phyloP scores from a whole-genome alignment of 2,888 invertebrate genomes.

The Hetaerina titia region DNA sequence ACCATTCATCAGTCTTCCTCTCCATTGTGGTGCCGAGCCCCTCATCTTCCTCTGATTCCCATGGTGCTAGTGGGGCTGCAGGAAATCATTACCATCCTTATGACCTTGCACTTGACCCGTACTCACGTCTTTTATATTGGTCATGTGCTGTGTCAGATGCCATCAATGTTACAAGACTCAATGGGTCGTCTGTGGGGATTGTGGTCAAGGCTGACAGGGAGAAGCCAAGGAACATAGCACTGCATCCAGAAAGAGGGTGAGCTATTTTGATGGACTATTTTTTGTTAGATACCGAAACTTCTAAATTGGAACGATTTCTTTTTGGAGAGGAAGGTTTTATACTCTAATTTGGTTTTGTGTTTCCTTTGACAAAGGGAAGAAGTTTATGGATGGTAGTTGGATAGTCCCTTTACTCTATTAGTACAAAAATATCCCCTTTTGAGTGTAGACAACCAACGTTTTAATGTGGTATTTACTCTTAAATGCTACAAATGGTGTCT shows the following conservation, averaged over 20 bases:
- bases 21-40: constrained; percentile 79
- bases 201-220: constrained; percentile 87
- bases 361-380: too few species aligned
- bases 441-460: too few species aligned
- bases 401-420: too few species aligned
- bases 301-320: background rate
- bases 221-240: constrained; percentile 89
- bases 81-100: constrained; percentile 80
- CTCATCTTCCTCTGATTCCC: constrained; percentile 28
- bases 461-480: too few species aligned
- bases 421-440: too few species aligned
- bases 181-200: constrained; percentile 81
- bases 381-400: too few species aligned
- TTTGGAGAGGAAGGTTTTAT: background rate
- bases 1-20: constrained; percentile 69
- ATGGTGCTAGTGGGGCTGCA: background rate
- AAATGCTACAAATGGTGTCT: too few species aligned
- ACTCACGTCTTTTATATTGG: constrained; percentile 93
- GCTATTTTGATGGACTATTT: constrained; percentile 60
- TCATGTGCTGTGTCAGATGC: constrained; percentile 90
- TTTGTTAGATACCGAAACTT: too few species aligned
- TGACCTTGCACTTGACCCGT: constrained; percentile 92
- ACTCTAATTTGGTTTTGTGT: too few species aligned
- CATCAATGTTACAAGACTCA: constrained; percentile 91
- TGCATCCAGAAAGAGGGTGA: constrained; percentile 90